Conservation (phyloP, 2,113 vertebrate species). For the Oryzias celebensis region DNA sequence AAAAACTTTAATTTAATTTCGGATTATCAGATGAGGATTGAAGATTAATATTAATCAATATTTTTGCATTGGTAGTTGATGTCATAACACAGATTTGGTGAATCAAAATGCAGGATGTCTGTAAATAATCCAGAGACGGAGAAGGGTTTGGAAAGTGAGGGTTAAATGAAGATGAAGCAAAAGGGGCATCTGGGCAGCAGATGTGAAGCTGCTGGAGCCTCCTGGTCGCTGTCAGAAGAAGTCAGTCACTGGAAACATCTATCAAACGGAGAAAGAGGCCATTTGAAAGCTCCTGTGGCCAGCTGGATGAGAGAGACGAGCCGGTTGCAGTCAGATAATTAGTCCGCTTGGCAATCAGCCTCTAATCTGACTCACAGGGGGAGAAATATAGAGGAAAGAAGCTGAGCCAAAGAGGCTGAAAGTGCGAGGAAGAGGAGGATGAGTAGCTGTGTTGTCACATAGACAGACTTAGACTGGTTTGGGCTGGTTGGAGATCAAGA, state of each 20-base stretch:
- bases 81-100: neutral
- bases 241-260: constrained; percentile 36
- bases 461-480: constrained; percentile 24
- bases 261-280: constrained; percentile 51
- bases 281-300: constrained; percentile 51
- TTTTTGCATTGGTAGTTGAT: neutral
- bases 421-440: constrained; percentile 7
- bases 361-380: constrained; percentile 54
- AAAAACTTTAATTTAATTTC: neutral
- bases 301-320: constrained; percentile 45
- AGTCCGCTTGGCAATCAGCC: constrained; percentile 63
- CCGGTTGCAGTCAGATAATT: constrained; percentile 68
- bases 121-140: neutral
- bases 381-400: constrained; percentile 25
- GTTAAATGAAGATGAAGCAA: neutral
- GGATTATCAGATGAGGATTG: neutral
- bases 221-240: constrained; percentile 45
- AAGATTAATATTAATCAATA: neutral
- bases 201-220: constrained; percentile 40
- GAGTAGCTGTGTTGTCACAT: constrained; percentile 9
- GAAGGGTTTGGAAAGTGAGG: neutral
- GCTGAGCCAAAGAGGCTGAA: constrained; percentile 2
- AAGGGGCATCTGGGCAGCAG: constrained; percentile 25
- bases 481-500: constrained; percentile 26
- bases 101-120: constrained; percentile 1